Evolutionary conservation across 92 coral and sea anemone genomes (phyloP).

Genomic region (Epizoanthus illoricatus): DNA sequence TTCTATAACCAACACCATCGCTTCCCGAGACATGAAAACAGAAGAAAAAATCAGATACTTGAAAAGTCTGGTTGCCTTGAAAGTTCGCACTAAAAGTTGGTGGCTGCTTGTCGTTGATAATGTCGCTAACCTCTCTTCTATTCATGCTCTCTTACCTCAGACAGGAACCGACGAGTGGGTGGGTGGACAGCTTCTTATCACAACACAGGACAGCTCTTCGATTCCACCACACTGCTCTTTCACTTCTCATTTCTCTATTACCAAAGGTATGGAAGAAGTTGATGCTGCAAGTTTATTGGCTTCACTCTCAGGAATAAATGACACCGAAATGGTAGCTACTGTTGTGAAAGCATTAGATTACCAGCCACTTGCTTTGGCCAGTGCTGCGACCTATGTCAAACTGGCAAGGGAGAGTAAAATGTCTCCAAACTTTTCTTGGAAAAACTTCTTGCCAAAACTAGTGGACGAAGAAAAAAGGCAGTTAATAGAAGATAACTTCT

Average conservation of each 20-base stretch:
- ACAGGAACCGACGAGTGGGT: conserved; percentile 37
- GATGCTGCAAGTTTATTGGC: neutral
- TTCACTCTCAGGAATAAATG: conserved; percentile 14
- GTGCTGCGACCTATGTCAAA: conserved; percentile 49
- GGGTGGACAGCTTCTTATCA: conserved; percentile 43
- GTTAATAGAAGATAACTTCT: neutral
- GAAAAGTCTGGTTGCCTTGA: conserved; percentile 7
- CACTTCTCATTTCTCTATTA: conserved; percentile 5
- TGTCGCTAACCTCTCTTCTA: conserved; percentile 5
- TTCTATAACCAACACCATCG: conserved; percentile 35
- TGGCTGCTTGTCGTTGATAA: conserved; percentile 35
- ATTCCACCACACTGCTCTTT: conserved; percentile 34
- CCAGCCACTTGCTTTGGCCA: conserved; percentile 55
- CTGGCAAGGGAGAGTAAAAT: conserved; percentile 12
- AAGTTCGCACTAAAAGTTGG: neutral
- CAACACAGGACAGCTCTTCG: conserved; percentile 42
- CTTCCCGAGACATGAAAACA: conserved; percentile 5
- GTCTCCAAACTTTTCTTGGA: conserved; percentile 25
- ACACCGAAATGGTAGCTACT: conserved; percentile 26
- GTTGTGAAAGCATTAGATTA: conserved; percentile 33
- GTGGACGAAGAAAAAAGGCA: conserved; percentile 25
- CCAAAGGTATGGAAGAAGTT: conserved; percentile 7
- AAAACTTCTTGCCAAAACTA: conserved; percentile 6
- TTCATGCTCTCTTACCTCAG: conserved; percentile 25
- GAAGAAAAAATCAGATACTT: conserved; percentile 46